These are phyloP conservation scores for Podargus strigoides DNA, from an alignment of 2,797 vertebrate species.

Conservation along the genomic window DNA sequence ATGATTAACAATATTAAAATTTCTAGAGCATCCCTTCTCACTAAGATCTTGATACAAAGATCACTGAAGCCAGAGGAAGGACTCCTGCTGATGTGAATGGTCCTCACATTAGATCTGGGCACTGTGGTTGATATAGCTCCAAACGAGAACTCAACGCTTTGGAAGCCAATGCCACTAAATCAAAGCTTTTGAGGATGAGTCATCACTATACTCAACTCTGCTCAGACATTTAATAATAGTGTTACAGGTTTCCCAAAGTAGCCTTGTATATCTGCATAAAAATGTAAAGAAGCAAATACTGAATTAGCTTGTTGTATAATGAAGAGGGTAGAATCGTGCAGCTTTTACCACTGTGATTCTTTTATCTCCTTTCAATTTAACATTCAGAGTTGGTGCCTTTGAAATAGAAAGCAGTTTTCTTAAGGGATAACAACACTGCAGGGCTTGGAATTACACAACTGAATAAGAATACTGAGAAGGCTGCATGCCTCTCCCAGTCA, in stretches of 20 bases:
- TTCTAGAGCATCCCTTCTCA: background rate
- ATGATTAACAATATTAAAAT: background rate
- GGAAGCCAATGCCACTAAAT: background rate
- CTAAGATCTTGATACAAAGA: background rate
- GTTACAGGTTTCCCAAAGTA: slow-evolving; percentile 68
- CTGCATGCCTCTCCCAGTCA: slow-evolving; percentile 62
- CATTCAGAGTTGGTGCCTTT: slow-evolving; percentile 65
- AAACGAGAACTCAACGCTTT: background rate
- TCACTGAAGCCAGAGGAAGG: background rate
- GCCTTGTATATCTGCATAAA: slow-evolving; percentile 66
- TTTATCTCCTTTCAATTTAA: slow-evolving; percentile 69
- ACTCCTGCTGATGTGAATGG: background rate
- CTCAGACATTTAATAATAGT: slow-evolving; percentile 62
- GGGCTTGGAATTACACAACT: slow-evolving; percentile 65
- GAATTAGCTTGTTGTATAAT: slow-evolving; percentile 52
- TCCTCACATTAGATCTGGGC: background rate
- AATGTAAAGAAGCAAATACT: slow-evolving; percentile 62
- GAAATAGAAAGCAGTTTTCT: slow-evolving; percentile 69
- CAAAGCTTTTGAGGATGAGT: slow-evolving; percentile 17
- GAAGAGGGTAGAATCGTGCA: slow-evolving; percentile 44
- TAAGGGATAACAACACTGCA: slow-evolving; percentile 61
- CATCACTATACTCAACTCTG: background rate
- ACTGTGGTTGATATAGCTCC: background rate
- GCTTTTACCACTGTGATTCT: slow-evolving; percentile 55
- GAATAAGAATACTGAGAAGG: slow-evolving; percentile 68